Evolutionary conservation across 2,888 invertebrate genomes (phyloP), one percentile per base, ranked within the genome.

Genomic region (Nysson spinosus): DNA sequence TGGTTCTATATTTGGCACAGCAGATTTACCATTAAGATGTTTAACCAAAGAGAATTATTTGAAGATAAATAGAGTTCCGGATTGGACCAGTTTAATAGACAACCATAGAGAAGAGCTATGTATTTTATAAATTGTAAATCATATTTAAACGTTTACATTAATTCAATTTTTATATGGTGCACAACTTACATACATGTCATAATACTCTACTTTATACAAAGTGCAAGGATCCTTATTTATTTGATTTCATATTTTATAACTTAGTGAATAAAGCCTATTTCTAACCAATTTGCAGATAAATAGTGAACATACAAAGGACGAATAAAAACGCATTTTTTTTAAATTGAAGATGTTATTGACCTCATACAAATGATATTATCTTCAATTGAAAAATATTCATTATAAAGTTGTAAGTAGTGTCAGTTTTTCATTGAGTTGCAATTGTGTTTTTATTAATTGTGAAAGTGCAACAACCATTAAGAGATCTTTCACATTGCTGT

Each of bases 391-490:
- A 30, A 12, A 35, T 28, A 9, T 37, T 16, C 12, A 49, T 88
- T 89, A 92, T 74, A 91, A 87, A 20, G 95, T 93, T 39, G 95
- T 95, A 74, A 96, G 90, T 77, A 95, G 91, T 4, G 95, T 95
- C 39, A 99, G 91, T 88, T 98, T 98, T 89, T 99, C 99, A 88
- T 98, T 98, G 51, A 99, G 90, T 83, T 96, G 95, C 80, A 99
- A 91, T 88, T 99, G 98, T 1, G 98, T 97, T 89, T 97, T 96
- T 82, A 97, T 96, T 62, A 99, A 90, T 84, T 98, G 98, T 9
- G 98, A 96, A 62, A 99, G 90, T 37, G 98, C 98, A 78, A 97
- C 94, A 34, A 96, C 97, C 99, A 99, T 99, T 80, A 99, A 90
- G 79, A 99, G 91, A 89, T 99, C 99, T 89, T 99, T 98, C 86